Conservation (phyloP, 2,113 vertebrate genomes). For the Channa argus region DNA sequence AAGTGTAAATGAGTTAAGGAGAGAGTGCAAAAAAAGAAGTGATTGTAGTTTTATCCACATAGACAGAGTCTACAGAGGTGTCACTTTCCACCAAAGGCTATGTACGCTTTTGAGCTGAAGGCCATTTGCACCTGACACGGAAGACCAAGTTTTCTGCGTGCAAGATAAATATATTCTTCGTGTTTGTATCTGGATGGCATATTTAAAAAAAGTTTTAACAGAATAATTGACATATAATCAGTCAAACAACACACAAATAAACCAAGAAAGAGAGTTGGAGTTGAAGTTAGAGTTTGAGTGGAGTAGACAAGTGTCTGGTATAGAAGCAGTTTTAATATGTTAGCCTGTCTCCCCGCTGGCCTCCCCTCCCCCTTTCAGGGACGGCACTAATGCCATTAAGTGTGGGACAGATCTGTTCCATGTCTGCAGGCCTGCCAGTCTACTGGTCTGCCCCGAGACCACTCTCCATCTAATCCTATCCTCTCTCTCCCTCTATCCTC, state of each 20-base stretch:
- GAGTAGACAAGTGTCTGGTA: constrained; percentile 78
- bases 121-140: constrained; percentile 77
- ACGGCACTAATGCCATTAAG: constrained; percentile 88
- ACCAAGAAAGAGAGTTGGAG: constrained; percentile 57
- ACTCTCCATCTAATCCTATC: constrained; percentile 87
- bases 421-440: constrained; percentile 86
- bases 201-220: constrained; percentile 27
- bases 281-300: constrained; percentile 73
- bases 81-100: constrained; percentile 53
- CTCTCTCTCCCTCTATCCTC: constrained; percentile 76
- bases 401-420: constrained; percentile 87
- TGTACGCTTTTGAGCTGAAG: constrained; percentile 55
- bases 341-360: constrained; percentile 79
- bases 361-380: constrained; percentile 82
- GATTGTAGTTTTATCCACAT: constrained; percentile 65
- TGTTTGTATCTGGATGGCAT: constrained; percentile 18
- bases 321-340: constrained; percentile 83
- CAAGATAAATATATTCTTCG: constrained; percentile 14
- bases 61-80: constrained; percentile 66
- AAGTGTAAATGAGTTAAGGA: constrained; percentile 80
- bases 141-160: constrained; percentile 52
- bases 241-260: constrained; percentile 27
- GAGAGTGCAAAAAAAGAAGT: constrained; percentile 47
- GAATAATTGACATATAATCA: constrained; percentile 28
- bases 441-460: constrained; percentile 84